Percentiles rank a stretch among this genome's conserved stretches.
These are phyloP conservation scores for Theonella swinhoei DNA, from an alignment of 37 sponge, comb jelly and placozoan species.

Conservation along the genomic window DNA sequence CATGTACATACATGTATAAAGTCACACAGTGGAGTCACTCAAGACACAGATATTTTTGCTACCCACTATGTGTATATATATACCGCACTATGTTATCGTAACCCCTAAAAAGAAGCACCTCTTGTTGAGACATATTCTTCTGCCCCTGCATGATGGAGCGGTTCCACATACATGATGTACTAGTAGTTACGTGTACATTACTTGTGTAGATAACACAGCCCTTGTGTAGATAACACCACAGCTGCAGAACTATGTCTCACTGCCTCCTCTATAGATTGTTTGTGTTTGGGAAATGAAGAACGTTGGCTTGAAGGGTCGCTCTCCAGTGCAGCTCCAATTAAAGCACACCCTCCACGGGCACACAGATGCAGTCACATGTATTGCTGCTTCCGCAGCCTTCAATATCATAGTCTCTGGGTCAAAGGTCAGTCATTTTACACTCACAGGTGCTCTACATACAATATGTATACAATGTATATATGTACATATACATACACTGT, in stretches of 20 bases:
- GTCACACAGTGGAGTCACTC: too few species aligned
- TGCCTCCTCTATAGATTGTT: slow-evolving; percentile 52
- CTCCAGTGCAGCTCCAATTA: slow-evolving; percentile 37
- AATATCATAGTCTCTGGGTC: slow-evolving; percentile 87
- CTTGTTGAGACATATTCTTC: neutral
- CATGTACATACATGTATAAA: too few species aligned
- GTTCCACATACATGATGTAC: neutral
- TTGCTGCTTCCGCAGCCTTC: slow-evolving; percentile 75
- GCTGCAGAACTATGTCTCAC: too few species aligned
- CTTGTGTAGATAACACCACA: too few species aligned
- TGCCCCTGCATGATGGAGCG: too few species aligned
- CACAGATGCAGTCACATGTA: slow-evolving; percentile 78
- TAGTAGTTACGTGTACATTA: neutral
- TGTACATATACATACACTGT: too few species aligned
- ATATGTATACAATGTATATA: neutral
- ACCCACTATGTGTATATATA: neutral
- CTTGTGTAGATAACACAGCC: too few species aligned
- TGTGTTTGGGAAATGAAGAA: slow-evolving; percentile 82
- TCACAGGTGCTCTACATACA: neutral
- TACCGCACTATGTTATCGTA: neutral
- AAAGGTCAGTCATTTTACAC: slow-evolving; percentile 55
- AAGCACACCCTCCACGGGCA: slow-evolving; percentile 85
- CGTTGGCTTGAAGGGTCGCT: slow-evolving; percentile 31
- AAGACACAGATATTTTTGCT: neutral
- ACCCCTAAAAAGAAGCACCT: neutral